These are phyloP conservation scores for Strigamia transsilvanica DNA, from an alignment of 2,888 invertebrate species.

Conservation along the genomic window DNA sequence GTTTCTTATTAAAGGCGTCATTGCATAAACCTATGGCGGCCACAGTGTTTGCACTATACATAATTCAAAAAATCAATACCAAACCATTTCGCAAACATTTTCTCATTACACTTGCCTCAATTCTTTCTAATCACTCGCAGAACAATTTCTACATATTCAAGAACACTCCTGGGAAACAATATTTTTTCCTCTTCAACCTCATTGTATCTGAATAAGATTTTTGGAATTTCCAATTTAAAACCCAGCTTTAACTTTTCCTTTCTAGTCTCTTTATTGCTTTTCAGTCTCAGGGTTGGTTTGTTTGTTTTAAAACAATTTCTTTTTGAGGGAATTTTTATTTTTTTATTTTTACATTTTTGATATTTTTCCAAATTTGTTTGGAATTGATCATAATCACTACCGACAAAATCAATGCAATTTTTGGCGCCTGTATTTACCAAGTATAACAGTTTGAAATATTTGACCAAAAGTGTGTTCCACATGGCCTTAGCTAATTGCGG, in stretches of 20 bases:
- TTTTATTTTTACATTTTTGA: background rate
- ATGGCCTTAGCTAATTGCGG: conserved; percentile 30
- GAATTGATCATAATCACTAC: background rate
- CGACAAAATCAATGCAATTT: background rate
- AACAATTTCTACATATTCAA: background rate
- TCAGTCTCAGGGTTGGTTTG: background rate
- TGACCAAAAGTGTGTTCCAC: conserved; percentile 1
- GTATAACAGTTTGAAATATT: conserved; percentile 4
- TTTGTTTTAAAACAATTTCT: background rate
- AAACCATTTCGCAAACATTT: background rate
- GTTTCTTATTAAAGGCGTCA: background rate
- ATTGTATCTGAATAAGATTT: conserved; percentile 21
- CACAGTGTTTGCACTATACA: background rate
- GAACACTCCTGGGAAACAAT: background rate
- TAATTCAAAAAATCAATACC: conserved; percentile 6
- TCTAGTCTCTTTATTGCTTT: background rate
- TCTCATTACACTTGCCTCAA: background rate
- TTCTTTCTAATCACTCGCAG: background rate
- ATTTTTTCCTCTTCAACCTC: conserved; percentile 1
- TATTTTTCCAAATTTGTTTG: too few species aligned
- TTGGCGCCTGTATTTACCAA: background rate
- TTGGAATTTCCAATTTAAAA: conserved; percentile 24
- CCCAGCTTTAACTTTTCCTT: background rate
- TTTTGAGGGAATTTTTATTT: background rate
- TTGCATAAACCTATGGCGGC: conserved; percentile 1